Percentiles rank a stretch among this genome's conserved stretches.
These are phyloP conservation scores for Leucophenga maculata DNA, from an alignment of 2,888 invertebrate species.

Conservation along the genomic window DNA sequence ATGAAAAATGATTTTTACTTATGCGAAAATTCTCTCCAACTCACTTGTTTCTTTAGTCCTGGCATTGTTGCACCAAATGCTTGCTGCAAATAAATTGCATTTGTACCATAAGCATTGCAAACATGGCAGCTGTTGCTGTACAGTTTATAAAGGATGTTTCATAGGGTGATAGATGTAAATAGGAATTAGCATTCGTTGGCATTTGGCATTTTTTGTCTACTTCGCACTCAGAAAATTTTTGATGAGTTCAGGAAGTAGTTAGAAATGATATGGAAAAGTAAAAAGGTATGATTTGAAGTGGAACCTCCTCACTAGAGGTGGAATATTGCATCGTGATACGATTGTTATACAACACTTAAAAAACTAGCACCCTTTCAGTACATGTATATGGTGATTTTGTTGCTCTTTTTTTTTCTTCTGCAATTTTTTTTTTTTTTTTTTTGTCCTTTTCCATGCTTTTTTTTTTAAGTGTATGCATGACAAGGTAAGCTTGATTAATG, in stretches of 20 bases:
- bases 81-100: slow-evolving; percentile 50
- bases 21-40: slow-evolving; percentile 49
- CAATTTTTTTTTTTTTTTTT: not conserved
- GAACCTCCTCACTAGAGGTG: too few relatives aligned
- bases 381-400: not conserved
- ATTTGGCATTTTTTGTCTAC: too few relatives aligned
- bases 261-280: too few relatives aligned
- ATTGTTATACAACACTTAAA: too few relatives aligned
- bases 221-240: too few relatives aligned
- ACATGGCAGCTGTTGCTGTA: slow-evolving; percentile 40
- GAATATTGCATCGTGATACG: too few relatives aligned
- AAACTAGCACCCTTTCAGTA: too few relatives aligned
- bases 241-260: too few relatives aligned
- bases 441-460: slow-evolving; percentile 11
- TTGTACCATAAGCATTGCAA: slow-evolving; percentile 43
- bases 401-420: not conserved
- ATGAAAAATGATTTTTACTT: slow-evolving; percentile 63
- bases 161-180: too few relatives aligned
- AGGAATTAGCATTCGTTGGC: too few relatives aligned
- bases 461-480: slow-evolving; percentile 28
- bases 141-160: not conserved
- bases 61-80: slow-evolving; percentile 35
- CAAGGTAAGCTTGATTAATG: slow-evolving; percentile 43
- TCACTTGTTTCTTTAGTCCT: slow-evolving; percentile 13
- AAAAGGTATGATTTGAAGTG: too few relatives aligned